A percentile compares a stretch with the other conserved stretches of the same genome.
Conservation (phyloP, 2,888 invertebrate genomes). For the Drosophila cognata region DNA sequence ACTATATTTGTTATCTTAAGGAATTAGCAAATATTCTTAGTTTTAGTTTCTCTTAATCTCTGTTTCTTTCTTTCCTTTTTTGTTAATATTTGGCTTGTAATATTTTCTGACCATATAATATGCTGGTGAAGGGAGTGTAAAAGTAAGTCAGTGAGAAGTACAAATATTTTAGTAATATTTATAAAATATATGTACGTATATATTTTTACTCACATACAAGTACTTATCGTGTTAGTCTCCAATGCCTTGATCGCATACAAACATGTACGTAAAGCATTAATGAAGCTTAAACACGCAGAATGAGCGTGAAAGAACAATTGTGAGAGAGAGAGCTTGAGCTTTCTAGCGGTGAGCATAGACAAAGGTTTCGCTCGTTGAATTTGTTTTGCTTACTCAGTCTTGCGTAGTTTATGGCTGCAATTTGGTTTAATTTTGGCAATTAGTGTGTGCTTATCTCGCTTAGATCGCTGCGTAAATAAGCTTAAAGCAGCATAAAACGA, state of each 20-base stretch:
- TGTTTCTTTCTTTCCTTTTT: not conserved
- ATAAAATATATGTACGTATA: not conserved
- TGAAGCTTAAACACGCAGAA: not conserved
- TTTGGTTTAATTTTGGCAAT: not conserved
- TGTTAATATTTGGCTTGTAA: not conserved
- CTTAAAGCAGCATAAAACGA: conserved; percentile 6
- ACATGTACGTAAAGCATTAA: not conserved
- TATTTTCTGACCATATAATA: not conserved
- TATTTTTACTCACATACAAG: not conserved
- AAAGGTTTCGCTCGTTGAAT: conserved; percentile 10
- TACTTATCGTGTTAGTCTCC: not conserved
- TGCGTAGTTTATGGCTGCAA: not conserved
- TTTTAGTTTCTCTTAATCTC: not conserved
- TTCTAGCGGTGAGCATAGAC: not conserved
- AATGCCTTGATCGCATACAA: not conserved
- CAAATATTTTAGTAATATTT: not conserved
- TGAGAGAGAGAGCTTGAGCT: not conserved
- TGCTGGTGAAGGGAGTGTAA: not conserved
- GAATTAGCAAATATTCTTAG: not conserved
- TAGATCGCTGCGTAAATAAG: conserved; percentile 7
- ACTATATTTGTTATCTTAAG: not conserved
- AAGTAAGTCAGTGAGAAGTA: not conserved
- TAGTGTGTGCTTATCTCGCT: conserved; percentile 5
- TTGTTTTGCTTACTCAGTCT: conserved; percentile 6
- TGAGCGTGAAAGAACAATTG: not conserved